Evolutionary conservation across 2,888 invertebrate genomes (phyloP), one percentile per base, ranked within the genome.

Genomic region (Lasioglossum vierecki): DNA sequence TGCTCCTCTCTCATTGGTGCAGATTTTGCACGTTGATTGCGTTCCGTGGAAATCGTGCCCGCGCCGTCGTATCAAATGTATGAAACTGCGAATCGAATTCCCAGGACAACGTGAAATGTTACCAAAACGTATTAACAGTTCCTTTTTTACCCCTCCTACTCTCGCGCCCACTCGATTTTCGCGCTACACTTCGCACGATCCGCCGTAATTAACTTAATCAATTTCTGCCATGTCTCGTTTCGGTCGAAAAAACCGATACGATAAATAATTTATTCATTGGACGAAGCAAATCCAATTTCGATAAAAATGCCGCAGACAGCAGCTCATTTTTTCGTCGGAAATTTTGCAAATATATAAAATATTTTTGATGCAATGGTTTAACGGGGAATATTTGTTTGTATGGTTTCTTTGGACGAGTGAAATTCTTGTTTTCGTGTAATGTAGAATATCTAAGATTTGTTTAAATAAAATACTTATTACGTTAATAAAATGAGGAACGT

Each of bases 21-120:
- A 60, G 78, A 78, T 82, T 73, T 46, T 15, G 18, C 68, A 30
- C 73, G 73, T 46, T 79, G 74, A 82, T 78, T 82, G 73, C 73
- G 57, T 68, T 35, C 73, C 22, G 44, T 49, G 49, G 46, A n/a
- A 75, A 63, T 68, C 70, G 41, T 35, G 13, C 60, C 26, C 35
- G 13, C 60, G 44, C 53, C 68, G 79, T 26, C 60, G 60, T 60
- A 57, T 44, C 41, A 49, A 80, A 82, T 71, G 71, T 80, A 83
- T 80, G 35, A 15, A 81, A 76, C 44, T 49, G 15, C 72, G 30
- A 22, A 76, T 15, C 2, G 35, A 66, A 81, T 72, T 57, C 53
- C n/a, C 35, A 53, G 11, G 53, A 80, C 15, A 83, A 79, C 68
- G 39, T 22, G 13, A 53, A 15, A 49, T 73, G 53, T 71, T 71